phyloP scores from a whole-genome alignment of 2,113 vertebrate species.

The Entomyzon cyanotis region DNA sequence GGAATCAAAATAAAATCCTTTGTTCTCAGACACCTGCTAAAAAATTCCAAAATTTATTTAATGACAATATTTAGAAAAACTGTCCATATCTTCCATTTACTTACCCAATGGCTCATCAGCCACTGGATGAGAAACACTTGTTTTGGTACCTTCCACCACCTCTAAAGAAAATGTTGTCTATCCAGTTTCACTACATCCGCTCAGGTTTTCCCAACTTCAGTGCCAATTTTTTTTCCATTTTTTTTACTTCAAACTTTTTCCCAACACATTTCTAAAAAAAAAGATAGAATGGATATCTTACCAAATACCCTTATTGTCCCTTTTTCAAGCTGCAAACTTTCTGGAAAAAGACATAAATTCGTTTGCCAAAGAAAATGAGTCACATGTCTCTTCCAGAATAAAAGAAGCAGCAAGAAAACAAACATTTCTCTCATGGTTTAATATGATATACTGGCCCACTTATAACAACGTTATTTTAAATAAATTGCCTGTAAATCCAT shows the following conservation, averaged over 20 bases:
- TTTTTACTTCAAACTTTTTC: neutral
- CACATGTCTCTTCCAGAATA: neutral
- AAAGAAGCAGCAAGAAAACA: neutral
- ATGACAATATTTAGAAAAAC: neutral
- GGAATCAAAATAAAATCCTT: neutral
- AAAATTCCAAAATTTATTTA: neutral
- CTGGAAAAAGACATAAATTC: neutral
- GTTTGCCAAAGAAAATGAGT: neutral
- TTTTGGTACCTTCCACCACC: neutral
- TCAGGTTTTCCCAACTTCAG: neutral
- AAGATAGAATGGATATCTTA: neutral
- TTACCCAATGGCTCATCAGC: neutral
- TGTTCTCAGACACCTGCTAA: neutral
- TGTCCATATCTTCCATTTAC: neutral
- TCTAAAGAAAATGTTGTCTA: neutral
- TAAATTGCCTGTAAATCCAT: conserved; percentile 54
- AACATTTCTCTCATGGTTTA: conserved; percentile 32
- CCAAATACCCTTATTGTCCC: neutral
- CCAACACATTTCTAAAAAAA: neutral
- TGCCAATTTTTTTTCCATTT: accelerated
- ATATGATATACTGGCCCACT: neutral
- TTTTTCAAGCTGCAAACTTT: neutral
- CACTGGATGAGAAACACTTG: neutral
- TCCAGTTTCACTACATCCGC: neutral
- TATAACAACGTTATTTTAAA: conserved; percentile 42